phyloP scores from a whole-genome alignment of 2,888 invertebrate species.

The Ctenicera cuprea region DNA sequence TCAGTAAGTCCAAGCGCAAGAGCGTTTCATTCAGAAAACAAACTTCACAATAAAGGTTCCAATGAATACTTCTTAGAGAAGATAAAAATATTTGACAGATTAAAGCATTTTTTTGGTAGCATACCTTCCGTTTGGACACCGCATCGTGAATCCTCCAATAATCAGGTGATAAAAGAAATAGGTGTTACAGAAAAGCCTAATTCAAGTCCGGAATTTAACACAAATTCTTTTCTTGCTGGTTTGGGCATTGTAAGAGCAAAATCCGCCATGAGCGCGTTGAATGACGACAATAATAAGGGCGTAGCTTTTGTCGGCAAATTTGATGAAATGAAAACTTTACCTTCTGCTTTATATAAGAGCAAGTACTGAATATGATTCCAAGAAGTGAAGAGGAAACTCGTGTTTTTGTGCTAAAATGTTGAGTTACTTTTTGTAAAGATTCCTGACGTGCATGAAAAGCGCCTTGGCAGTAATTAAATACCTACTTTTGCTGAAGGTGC shows the following conservation, averaged over 20 bases:
- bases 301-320: background rate
- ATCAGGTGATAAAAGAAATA: conserved; percentile 6
- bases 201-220: conserved; percentile 52
- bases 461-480: conserved; percentile 12
- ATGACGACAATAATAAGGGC: conserved; percentile 7
- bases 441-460: conserved; percentile 10
- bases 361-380: conserved; percentile 4
- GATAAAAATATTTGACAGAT: conserved; percentile 60
- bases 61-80: conserved; percentile 54
- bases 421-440: conserved; percentile 4
- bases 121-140: conserved; percentile 59
- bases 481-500: conserved; percentile 14
- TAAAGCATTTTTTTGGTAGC: conserved; percentile 65
- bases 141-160: background rate
- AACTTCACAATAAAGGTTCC: conserved; percentile 53
- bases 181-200: conserved; percentile 36
- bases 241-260: conserved; percentile 36
- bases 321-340: conserved; percentile 22
- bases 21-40: conserved; percentile 62
- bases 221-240: conserved; percentile 10
- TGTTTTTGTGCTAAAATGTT: conserved; percentile 16
- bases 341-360: background rate
- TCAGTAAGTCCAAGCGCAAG: conserved; percentile 12
- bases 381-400: conserved; percentile 4
- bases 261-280: conserved; percentile 39